These are phyloP conservation scores for Papilio elwesi DNA, from an alignment of 2,888 invertebrate species.

Conservation along the genomic window DNA sequence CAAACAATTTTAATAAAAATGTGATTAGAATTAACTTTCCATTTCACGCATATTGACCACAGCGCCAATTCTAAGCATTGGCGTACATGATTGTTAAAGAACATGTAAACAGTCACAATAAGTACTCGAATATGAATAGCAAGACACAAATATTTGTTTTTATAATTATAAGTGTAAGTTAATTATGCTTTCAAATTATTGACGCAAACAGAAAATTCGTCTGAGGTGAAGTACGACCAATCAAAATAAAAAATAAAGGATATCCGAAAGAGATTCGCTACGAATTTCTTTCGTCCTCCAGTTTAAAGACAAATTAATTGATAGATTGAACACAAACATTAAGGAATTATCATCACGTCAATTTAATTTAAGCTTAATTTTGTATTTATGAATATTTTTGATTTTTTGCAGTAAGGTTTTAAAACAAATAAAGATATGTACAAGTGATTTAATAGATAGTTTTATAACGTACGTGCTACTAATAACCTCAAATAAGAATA, in stretches of 20 bases:
- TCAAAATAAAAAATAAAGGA: no score
- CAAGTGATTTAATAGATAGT: not conserved
- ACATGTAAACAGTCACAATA: not conserved
- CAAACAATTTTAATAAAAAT: constrained; percentile 33
- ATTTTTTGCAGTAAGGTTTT: no score
- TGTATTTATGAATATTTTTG: no score
- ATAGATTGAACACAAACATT: no score
- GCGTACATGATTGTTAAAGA: not conserved
- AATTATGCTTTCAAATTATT: not conserved
- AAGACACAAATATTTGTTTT: not conserved
- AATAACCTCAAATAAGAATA: constrained; percentile 9
- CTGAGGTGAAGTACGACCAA: not conserved
- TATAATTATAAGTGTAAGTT: not conserved
- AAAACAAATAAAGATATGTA: no score
- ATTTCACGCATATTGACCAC: constrained; percentile 13
- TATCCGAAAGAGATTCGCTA: no score
- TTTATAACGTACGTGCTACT: not conserved
- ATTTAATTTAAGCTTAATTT: no score
- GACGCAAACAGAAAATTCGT: not conserved
- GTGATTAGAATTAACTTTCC: not conserved
- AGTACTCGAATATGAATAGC: not conserved
- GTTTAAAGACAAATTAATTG: no score
- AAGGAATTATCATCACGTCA: no score
- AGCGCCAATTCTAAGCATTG: not conserved
- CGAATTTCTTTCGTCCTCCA: no score